Conservation (phyloP, 2,113 vertebrate genomes). For the Tetraodon nigroviridis region DNA sequence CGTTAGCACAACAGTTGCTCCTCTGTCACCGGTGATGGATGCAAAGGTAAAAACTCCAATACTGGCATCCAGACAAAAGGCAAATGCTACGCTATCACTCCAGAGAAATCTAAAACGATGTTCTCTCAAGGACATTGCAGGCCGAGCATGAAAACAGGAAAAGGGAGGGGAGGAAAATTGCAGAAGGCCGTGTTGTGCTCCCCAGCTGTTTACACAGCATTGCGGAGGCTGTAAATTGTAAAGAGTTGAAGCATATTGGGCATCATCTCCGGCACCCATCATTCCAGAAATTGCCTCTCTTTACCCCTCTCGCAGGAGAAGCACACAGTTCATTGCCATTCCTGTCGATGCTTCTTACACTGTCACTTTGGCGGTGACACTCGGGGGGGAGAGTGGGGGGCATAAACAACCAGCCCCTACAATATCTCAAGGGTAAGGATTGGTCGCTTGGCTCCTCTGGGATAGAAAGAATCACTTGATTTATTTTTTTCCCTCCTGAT, state of each 20-base stretch:
- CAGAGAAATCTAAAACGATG: constrained; percentile 68
- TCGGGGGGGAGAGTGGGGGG: constrained; percentile 25
- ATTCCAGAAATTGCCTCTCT: constrained; percentile 66
- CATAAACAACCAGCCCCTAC: constrained; percentile 54
- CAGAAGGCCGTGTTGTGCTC: constrained; percentile 54
- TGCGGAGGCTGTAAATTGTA: constrained; percentile 71
- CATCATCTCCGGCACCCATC: constrained; percentile 62
- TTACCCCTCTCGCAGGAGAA: constrained; percentile 49
- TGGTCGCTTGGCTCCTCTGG: constrained; percentile 12
- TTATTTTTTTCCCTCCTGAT: constrained; percentile 26
- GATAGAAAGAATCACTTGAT: constrained; percentile 64
- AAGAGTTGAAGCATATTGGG: constrained; percentile 66
- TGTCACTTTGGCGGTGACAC: constrained; percentile 54
- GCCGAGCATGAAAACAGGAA: constrained; percentile 39
- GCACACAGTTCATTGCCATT: constrained; percentile 50
- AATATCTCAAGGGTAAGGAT: constrained; percentile 58
- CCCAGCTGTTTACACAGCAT: constrained; percentile 61
- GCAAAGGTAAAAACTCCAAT: constrained; percentile 56
- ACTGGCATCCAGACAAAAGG: constrained; percentile 66
- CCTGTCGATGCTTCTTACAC: constrained; percentile 36
- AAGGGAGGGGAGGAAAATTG: constrained; percentile 49
- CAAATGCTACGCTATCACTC: constrained; percentile 63
- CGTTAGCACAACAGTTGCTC: constrained; percentile 42
- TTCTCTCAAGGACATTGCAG: constrained; percentile 67
- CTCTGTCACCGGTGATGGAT: constrained; percentile 64